Evolutionary conservation across 2,113 vertebrate species (phyloP).

Genomic region (Ammodytes dubius): DNA sequence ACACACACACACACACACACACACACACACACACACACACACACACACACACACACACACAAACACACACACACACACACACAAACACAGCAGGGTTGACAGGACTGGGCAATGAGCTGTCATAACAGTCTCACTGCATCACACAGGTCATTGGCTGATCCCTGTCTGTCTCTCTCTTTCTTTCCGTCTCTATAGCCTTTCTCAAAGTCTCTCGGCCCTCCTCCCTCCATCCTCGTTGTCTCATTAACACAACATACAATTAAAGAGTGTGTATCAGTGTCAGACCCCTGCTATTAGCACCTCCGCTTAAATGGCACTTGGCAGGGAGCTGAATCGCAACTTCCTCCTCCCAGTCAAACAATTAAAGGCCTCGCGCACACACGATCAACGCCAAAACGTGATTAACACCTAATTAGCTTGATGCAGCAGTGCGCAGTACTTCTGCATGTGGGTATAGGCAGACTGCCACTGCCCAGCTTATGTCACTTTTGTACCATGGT

Average conservation of each 20-base stretch:
- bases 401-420: constrained; percentile 62
- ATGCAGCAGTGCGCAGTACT: constrained; percentile 26
- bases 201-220: not conserved
- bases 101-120: constrained; percentile 76
- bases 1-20: constrained; percentile 18
- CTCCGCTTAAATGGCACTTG: constrained; percentile 72
- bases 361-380: constrained; percentile 58
- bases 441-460: not conserved
- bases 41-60: not conserved
- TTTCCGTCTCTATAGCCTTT: not conserved
- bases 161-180: constrained; percentile 53
- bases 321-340: constrained; percentile 62
- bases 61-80: constrained; percentile 30
- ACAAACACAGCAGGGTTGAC: constrained; percentile 56
- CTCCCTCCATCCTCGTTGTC: constrained; percentile 44
- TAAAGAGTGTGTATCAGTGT: constrained; percentile 74
- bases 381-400: constrained; percentile 38
- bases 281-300: constrained; percentile 68
- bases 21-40: constrained; percentile 30
- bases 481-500: constrained; percentile 8
- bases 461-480: not conserved
- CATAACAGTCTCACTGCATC: constrained; percentile 69
- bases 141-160: constrained; percentile 79
- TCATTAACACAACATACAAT: constrained; percentile 80
- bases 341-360: constrained; percentile 68